phyloP scores from a whole-genome alignment of 1,140 invertebrate species.

The Dendrolimus punctatus region DNA sequence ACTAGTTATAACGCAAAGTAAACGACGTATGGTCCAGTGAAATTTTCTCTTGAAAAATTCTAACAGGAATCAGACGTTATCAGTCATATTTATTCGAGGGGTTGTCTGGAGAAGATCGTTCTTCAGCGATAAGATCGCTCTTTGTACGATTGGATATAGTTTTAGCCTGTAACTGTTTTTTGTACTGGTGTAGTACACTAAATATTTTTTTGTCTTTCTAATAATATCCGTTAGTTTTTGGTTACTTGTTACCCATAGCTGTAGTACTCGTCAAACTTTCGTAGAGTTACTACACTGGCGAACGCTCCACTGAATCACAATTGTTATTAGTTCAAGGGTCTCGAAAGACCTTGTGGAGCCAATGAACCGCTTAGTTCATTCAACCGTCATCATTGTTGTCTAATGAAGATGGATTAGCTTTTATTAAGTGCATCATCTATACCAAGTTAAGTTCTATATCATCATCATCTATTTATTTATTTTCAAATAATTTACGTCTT shows the following conservation, averaged over 20 bases:
- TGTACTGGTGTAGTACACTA: background rate
- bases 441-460: background rate
- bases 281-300: slow-evolving; percentile 16
- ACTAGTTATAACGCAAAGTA: too few species aligned
- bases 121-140: background rate
- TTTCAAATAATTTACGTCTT: too few species aligned
- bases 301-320: slow-evolving; percentile 22
- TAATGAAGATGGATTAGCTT: background rate
- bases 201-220: background rate
- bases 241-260: slow-evolving; percentile 13
- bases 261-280: slow-evolving; percentile 20
- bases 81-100: background rate
- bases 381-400: background rate
- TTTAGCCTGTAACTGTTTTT: background rate
- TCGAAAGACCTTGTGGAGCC: slow-evolving; percentile 5
- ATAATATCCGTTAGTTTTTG: slow-evolving; percentile 9
- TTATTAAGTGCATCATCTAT: background rate
- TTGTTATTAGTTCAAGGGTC: slow-evolving; percentile 21
- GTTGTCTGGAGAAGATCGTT: background rate
- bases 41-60: background rate
- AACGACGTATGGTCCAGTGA: background rate
- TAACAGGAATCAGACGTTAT: too few species aligned
- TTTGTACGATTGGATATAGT: background rate
- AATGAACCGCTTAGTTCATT: background rate
- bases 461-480: background rate